Evolutionary conservation across 2,888 invertebrate species (phyloP).

Genomic region (Cryptus viduatorius): DNA sequence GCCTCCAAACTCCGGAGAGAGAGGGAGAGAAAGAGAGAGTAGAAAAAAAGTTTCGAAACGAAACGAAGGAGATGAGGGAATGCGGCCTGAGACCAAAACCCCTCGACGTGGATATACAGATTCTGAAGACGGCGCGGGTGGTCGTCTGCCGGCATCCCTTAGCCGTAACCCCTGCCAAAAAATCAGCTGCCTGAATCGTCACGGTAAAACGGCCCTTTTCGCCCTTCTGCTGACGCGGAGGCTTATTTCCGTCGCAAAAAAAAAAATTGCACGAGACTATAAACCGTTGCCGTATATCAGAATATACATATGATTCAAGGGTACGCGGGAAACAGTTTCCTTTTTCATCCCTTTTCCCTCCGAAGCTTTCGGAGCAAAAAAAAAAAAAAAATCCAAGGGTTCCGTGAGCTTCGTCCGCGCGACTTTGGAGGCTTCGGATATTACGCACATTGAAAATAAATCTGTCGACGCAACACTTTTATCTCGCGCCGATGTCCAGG

Average conservation of each 20-base stretch:
- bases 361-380: neutral
- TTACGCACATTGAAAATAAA: constrained; percentile 12
- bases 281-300: neutral
- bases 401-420: neutral
- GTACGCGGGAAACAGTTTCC: neutral
- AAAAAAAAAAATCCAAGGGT: neutral
- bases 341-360: neutral
- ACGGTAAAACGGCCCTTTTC: constrained; percentile 10
- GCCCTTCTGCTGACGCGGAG: neutral
- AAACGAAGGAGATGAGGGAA: too few species aligned
- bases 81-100: neutral
- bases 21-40: constrained; percentile 2
- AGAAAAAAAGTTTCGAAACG: neutral
- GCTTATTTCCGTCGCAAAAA: neutral
- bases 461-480: constrained; percentile 7
- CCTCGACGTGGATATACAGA: neutral
- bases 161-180: constrained; percentile 26
- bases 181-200: constrained; percentile 5
- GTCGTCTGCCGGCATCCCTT: neutral
- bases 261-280: neutral
- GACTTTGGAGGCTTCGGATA: neutral
- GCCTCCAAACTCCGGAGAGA: neutral
- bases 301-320: neutral
- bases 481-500: neutral
- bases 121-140: constrained; percentile 6